Evolutionary conservation across 2,113 vertebrate genomes (phyloP), one percentile per base, ranked within the genome.

Genomic region (Gobius niger): DNA sequence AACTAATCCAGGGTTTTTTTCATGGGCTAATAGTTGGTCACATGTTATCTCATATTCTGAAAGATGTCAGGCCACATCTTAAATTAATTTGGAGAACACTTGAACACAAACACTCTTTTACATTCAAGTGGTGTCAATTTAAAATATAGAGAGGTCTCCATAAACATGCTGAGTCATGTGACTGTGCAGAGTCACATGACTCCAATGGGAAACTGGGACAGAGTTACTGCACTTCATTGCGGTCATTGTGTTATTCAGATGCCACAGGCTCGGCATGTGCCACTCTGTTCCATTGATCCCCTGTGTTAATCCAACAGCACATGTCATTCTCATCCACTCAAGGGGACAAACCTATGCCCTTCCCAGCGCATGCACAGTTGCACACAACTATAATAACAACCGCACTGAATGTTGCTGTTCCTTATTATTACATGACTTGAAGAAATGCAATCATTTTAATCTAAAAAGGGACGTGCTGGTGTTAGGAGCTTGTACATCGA

Each of bases 281-380:
- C 54, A 6, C 62, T 63, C 73, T 74, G 70, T 66, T 73, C 51
- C 68, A 78, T 65, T 67, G 76, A 84, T 84, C 72, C 72, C 42
- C 51, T 63, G 65, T 5, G 18, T 51, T 77, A 82, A 85, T 85
- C 74, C 63, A 50, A 70, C 79, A 67, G 65, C 72, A 67, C 77
- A 65, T 64, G 56, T 73, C 47, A 63, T 40, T 78, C 78, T 81
- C 66, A 70, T 61, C 81, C 77, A 68, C 56, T 77, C 50, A 41
- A 47, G 61, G 64, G 72, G 71, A 70, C 46, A 63, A 72, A 71
- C 65, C 14, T 49, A 15, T 59, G 61, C 34, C 63, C 77, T 67
- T 75, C 65, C 71, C 40, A 41, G 16, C 59, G 15, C 15, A 49
- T 6, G 60, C 51, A 67, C 24, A 34, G 24, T 34, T 34, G 24